Percentiles rank a stretch among this genome's conserved stretches.
Evolutionary conservation across 2,113 vertebrate genomes (phyloP).

Genomic region (Ondatra zibethicus): DNA sequence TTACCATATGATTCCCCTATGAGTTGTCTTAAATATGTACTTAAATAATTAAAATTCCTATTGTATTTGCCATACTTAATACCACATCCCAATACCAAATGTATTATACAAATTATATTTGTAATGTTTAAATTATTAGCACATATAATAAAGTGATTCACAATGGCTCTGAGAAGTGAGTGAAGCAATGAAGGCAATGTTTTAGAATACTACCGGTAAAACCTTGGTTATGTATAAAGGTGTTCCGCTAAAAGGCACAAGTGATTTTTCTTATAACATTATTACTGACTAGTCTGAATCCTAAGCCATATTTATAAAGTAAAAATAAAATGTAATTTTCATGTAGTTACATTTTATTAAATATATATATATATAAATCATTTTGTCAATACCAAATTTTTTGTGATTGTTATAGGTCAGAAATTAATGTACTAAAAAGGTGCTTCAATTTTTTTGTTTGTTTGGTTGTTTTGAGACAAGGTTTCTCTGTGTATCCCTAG

Average conservation of each 20-base stretch:
- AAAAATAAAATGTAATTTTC: neutral
- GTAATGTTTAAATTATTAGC: neutral
- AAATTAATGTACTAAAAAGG: conserved; percentile 4
- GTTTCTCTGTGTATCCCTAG: too few relatives aligned
- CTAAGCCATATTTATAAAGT: neutral
- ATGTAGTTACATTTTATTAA: neutral
- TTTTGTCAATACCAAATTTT: neutral
- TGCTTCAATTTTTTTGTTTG: neutral
- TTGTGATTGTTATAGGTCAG: neutral
- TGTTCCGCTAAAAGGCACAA: neutral
- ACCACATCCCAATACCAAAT: neutral
- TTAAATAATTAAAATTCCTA: conserved; percentile 20
- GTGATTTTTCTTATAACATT: conserved; percentile 9
- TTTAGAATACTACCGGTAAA: neutral
- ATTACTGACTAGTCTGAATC: neutral
- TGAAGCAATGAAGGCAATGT: neutral
- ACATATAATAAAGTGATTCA: neutral
- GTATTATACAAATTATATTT: neutral
- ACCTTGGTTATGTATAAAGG: neutral
- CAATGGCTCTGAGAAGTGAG: neutral
- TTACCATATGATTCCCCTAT: neutral
- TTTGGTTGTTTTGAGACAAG: too few relatives aligned
- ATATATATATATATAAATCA: conserved; percentile 30
- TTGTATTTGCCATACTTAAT: neutral
- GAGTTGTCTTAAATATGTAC: neutral